Evolutionary conservation across 2,888 invertebrate genomes (phyloP), one percentile per base, ranked within the genome.

Genomic region (Odontocolon sp.): DNA sequence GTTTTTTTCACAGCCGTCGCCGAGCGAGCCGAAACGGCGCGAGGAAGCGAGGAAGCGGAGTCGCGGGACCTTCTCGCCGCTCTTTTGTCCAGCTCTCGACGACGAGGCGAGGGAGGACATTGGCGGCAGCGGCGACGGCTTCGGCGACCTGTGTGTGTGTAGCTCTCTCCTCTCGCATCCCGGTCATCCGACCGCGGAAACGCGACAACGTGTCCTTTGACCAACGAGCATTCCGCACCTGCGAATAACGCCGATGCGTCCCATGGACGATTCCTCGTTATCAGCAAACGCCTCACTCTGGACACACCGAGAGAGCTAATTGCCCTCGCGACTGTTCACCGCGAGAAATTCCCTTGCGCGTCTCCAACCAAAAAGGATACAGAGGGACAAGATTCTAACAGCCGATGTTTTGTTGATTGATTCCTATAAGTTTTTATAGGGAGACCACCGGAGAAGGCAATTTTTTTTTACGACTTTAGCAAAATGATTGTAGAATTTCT

Each of bases 141-240:
- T n/a, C n/a, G n/a, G n/a, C n/a, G n/a, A n/a, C n/a, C n/a, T n/a
- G n/a, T n/a, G n/a, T n/a, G n/a, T n/a, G n/a, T n/a, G n/a, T n/a
- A n/a, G n/a, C 56, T 77, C 67, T 50, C 36, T 38, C 47, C 38
- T 36, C 56, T 50, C 64, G 33, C 50, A 33, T 31, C 61, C 50
- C 45, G 63, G 67, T 28, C 52, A 45, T 54, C 64, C 63, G 63
- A 68, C 68, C 79, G 77, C 70, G 45, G 42, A 69, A 68, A 68
- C 68, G 64, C 72, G 68, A 72, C 68, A 68, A 59, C 72, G 40
- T 57, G 73, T 77, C 77, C 77, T 77, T 77, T 77, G 77, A 77
- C 73, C 73, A 59, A 50, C 54, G 33, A 50, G 52, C 77, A 78
- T 81, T 81, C 78, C 75, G 78, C 64, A 21, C 72, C 77, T 71